Evolutionary conservation across 2,888 invertebrate species (phyloP).

Genomic region (Sarcophaga subvicina): DNA sequence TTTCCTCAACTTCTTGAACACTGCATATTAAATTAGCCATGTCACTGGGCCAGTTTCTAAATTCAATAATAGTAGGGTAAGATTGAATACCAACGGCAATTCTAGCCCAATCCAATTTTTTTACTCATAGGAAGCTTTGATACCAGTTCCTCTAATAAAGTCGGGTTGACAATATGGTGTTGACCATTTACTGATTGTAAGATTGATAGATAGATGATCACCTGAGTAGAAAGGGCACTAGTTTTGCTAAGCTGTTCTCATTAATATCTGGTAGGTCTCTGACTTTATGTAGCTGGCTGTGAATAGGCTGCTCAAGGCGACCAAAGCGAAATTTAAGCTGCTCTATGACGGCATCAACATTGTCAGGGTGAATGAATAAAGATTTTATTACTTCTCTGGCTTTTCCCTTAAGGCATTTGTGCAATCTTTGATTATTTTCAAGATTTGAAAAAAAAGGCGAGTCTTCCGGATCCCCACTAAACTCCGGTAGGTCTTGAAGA

Average conservation of each 20-base stretch:
- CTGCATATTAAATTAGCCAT: conserved; percentile 22
- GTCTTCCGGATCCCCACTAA: too few species aligned
- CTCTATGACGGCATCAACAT: conserved; percentile 42
- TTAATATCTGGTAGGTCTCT: conserved; percentile 51
- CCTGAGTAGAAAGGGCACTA: too few species aligned
- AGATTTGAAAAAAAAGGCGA: too few species aligned
- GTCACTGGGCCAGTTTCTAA: conserved; percentile 5
- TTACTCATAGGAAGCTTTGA: conserved; percentile 55
- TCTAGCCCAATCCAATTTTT: conserved; percentile 34
- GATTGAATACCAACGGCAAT: conserved; percentile 10
- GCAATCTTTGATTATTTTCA: too few species aligned
- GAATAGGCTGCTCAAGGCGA: conserved; percentile 59
- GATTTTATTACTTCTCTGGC: too few species aligned
- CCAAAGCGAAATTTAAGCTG: conserved; percentile 62
- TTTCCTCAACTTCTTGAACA: neutral
- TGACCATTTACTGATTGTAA: conserved; percentile 58
- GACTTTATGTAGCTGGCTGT: conserved; percentile 58
- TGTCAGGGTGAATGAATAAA: neutral
- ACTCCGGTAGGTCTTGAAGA: too few species aligned
- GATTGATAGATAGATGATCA: conserved; percentile 46
- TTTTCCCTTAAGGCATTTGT: too few species aligned
- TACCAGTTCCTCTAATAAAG: conserved; percentile 57
- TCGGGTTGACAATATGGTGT: conserved; percentile 65
- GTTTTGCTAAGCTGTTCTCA: too few species aligned
- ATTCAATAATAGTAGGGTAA: conserved; percentile 13